Evolutionary conservation across 2,797 vertebrate species (phyloP).

Genomic region (Yasuhikotakia modesta): DNA sequence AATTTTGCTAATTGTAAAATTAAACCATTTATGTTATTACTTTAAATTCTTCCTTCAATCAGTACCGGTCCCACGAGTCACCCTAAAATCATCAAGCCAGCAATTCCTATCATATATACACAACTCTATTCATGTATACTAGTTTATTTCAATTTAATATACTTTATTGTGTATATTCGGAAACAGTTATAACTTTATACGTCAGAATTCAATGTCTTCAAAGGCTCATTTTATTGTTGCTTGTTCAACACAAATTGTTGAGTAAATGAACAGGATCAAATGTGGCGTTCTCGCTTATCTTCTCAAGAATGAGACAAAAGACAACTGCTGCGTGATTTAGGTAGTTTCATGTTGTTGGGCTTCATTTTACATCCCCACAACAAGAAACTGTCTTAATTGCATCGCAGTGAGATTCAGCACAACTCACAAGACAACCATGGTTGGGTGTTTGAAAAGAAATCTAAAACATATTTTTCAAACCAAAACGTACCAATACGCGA

Average conservation of each 20-base stretch:
- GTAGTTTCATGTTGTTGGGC: conserved; percentile 99
- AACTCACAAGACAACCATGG: conserved; percentile 1
- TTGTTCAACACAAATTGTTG: conserved; percentile 29
- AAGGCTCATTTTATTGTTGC: conserved; percentile 22
- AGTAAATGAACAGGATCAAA: conserved; percentile 33
- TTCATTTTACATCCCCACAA: conserved; percentile 88
- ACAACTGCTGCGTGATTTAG: conserved; percentile 92
- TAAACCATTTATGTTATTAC: conserved; percentile 1
- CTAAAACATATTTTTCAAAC: neutral
- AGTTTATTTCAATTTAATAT: neutral
- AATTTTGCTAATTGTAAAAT: conserved; percentile 13
- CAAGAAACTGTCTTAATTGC: conserved; percentile 97
- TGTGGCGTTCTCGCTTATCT: neutral
- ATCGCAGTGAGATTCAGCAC: conserved; percentile 74
- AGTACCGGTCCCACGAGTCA: neutral
- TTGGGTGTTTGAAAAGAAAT: neutral
- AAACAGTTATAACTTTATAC: too few relatives aligned
- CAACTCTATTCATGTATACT: neutral
- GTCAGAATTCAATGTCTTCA: neutral
- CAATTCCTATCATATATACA: neutral
- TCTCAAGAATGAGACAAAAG: conserved; percentile 59
- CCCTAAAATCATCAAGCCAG: neutral
- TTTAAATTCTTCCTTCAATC: neutral
- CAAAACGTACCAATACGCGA: neutral
- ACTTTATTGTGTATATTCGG: neutral